Evolutionary conservation across 2,113 vertebrate genomes (phyloP).

Genomic region (Actenoides lindsayi): DNA sequence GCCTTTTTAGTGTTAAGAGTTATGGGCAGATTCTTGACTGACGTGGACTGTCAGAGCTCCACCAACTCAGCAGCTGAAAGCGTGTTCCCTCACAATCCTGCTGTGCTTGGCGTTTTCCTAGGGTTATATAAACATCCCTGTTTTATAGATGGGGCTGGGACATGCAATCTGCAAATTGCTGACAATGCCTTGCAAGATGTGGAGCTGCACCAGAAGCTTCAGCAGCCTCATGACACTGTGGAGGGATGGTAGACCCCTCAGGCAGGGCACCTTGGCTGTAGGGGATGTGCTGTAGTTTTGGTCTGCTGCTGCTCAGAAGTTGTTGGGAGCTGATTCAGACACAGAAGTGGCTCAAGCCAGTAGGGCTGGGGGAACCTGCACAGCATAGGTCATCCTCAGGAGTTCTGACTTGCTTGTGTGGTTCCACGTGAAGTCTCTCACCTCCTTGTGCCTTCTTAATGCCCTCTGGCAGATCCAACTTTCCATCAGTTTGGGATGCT

Average conservation of each 20-base stretch:
- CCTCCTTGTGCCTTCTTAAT: background rate
- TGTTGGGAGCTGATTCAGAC: background rate
- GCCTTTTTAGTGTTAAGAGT: background rate
- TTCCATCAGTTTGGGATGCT: fast-evolving
- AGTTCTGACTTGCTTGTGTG: background rate
- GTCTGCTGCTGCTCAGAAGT: background rate
- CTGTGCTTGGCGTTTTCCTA: background rate
- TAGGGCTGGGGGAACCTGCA: background rate
- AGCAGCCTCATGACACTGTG: fast-evolving
- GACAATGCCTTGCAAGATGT: background rate
- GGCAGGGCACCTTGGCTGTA: fast-evolving
- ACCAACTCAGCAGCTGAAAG: background rate
- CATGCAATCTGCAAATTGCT: background rate
- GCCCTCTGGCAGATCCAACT: background rate
- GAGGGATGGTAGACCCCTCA: background rate
- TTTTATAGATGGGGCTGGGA: background rate
- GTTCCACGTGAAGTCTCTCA: background rate
- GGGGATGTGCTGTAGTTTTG: background rate
- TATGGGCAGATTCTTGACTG: background rate
- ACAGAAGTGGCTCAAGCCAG: background rate
- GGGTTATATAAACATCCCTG: slow-evolving; percentile 37
- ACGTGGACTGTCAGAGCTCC: background rate
- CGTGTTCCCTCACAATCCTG: background rate
- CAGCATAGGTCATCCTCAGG: background rate
- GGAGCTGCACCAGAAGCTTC: background rate